Conservation (phyloP, 2,113 vertebrate genomes). For the Rafetus swinhoei region DNA sequence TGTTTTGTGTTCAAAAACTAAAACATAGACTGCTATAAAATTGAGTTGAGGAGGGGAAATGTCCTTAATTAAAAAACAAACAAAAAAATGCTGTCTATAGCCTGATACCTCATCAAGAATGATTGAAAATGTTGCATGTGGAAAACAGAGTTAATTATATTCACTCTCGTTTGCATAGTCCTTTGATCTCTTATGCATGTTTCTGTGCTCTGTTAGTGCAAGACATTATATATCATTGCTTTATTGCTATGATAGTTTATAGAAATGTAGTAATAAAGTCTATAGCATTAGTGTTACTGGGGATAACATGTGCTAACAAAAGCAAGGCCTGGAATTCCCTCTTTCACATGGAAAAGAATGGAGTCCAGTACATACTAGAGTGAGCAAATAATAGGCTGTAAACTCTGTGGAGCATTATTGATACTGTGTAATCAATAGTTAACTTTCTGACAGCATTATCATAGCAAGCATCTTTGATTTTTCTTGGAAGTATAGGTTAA, state of each 20-base stretch:
- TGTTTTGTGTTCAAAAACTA: neutral
- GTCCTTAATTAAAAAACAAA: neutral
- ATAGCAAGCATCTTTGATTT: neutral
- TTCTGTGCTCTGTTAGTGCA: fast-evolving
- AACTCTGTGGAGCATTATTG: neutral
- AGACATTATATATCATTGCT: neutral
- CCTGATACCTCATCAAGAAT: neutral
- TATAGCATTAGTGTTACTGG: neutral
- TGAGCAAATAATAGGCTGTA: fast-evolving
- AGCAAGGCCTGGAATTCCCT: neutral
- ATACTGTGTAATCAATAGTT: fast-evolving
- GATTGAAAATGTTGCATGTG: neutral
- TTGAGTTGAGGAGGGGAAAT: neutral
- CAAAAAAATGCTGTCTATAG: neutral
- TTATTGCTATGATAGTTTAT: neutral
- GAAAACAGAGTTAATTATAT: neutral
- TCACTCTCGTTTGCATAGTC: fast-evolving
- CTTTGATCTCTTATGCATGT: fast-evolving
- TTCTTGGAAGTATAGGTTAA: neutral
- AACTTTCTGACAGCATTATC: neutral
- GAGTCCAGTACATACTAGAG: neutral
- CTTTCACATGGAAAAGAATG: neutral
- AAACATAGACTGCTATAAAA: neutral
- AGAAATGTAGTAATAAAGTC: too few species aligned
- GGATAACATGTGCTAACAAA: neutral